Percentiles rank a stretch among this genome's conserved stretches.
These are phyloP conservation scores for Phoenicopterus ruber DNA, from an alignment of 2,113 vertebrate species.

Conservation along the genomic window DNA sequence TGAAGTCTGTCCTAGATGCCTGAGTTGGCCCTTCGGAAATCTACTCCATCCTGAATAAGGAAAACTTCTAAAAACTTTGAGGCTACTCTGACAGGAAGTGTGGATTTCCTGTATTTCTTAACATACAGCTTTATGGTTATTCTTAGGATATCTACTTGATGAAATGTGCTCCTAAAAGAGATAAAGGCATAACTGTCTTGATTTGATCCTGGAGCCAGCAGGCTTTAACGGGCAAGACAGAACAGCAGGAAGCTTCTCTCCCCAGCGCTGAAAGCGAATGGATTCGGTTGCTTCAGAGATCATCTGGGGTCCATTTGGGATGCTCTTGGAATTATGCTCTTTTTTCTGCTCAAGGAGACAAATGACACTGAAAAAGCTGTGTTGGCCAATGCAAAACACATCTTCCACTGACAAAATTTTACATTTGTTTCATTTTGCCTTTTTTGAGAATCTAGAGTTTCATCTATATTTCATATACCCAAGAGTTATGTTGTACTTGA, in stretches of 20 bases:
- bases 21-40: not conserved
- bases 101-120: constrained; percentile 30
- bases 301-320: not conserved
- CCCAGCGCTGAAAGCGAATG: not conserved
- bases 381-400: not conserved
- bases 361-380: not conserved
- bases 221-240: not conserved
- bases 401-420: not conserved
- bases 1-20: not conserved
- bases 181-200: not conserved
- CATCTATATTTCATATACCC: not conserved
- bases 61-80: not conserved
- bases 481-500: not conserved
- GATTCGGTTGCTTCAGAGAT: fast-evolving
- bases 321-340: not conserved
- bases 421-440: not conserved
- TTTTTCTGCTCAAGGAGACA: not conserved
- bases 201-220: not conserved
- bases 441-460: not conserved
- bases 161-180: not conserved
- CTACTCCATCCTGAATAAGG: not conserved
- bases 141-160: not conserved
- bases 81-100: not conserved
- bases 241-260: not conserved
- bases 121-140: not conserved